Conservation (phyloP, 2,888 invertebrate species). For the Neoascia interrupta region DNA sequence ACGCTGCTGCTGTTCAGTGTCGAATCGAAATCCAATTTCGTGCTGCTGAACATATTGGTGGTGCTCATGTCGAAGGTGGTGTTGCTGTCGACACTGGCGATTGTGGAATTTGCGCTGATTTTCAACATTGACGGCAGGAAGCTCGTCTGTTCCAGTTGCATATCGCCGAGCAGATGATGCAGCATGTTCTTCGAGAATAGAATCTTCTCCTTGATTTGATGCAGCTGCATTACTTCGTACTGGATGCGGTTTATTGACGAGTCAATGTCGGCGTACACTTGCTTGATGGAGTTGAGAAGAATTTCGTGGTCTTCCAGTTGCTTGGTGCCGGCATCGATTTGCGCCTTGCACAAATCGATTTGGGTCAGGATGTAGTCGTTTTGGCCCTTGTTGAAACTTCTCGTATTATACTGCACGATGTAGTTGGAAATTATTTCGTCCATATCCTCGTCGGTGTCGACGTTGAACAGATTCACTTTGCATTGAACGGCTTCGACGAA, state of each 20-base stretch:
- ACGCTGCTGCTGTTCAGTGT: conserved; percentile 71
- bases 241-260: conserved; percentile 76
- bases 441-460: conserved; percentile 71
- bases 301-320: conserved; percentile 76
- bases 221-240: conserved; percentile 76
- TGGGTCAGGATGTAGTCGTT: conserved; percentile 75
- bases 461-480: conserved; percentile 74
- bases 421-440: conserved; percentile 76
- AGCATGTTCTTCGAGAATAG: conserved; percentile 76
- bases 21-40: conserved; percentile 77
- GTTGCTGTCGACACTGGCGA: conserved; percentile 64
- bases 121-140: conserved; percentile 74
- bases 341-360: conserved; percentile 74
- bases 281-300: conserved; percentile 75
- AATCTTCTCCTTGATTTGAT: conserved; percentile 78
- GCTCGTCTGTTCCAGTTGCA: conserved; percentile 73
- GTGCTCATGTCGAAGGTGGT: conserved; percentile 73
- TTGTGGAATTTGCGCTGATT: conserved; percentile 62
- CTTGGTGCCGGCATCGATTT: conserved; percentile 72
- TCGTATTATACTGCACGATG: conserved; percentile 75
- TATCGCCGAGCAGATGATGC: conserved; percentile 74
- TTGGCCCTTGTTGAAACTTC: conserved; percentile 74
- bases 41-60: conserved; percentile 77
- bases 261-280: conserved; percentile 76
- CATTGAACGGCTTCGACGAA: conserved; percentile 75